These are phyloP conservation scores for Cyrtonyx montezumae DNA, from an alignment of 2,113 vertebrate genomes.

Conservation along the genomic window DNA sequence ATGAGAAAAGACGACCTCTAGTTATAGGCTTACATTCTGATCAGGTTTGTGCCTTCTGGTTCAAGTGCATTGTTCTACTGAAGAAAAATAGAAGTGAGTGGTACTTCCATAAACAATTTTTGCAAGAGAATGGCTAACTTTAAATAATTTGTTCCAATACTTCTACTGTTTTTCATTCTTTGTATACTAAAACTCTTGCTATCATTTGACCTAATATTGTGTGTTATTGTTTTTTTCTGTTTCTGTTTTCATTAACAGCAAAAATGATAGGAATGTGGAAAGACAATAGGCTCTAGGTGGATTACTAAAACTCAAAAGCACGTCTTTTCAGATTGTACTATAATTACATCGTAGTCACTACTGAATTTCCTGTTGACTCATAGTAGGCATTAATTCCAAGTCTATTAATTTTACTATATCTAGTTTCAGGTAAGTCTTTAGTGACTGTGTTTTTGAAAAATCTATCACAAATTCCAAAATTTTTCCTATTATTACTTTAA, in stretches of 20 bases:
- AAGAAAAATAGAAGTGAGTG: background rate
- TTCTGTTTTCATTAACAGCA: background rate
- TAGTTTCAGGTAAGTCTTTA: background rate
- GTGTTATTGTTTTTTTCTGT: background rate
- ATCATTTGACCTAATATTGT: background rate
- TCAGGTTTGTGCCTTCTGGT: background rate
- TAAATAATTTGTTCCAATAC: background rate
- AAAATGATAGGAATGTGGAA: background rate
- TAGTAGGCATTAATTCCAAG: background rate
- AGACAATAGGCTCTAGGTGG: background rate
- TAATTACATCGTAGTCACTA: background rate
- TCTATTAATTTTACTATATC: background rate
- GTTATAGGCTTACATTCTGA: background rate
- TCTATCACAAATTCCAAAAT: background rate
- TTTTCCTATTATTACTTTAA: background rate
- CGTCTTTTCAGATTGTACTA: background rate
- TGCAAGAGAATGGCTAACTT: background rate
- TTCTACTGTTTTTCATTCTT: background rate
- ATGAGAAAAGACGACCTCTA: background rate
- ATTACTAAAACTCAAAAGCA: background rate
- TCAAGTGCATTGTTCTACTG: background rate
- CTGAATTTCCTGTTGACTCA: background rate
- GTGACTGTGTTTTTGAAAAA: background rate
- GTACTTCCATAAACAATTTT: background rate
- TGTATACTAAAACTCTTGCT: background rate